Evolutionary conservation across 2,797 vertebrate species (phyloP).

Genomic region (Bradypodion pumilum): DNA sequence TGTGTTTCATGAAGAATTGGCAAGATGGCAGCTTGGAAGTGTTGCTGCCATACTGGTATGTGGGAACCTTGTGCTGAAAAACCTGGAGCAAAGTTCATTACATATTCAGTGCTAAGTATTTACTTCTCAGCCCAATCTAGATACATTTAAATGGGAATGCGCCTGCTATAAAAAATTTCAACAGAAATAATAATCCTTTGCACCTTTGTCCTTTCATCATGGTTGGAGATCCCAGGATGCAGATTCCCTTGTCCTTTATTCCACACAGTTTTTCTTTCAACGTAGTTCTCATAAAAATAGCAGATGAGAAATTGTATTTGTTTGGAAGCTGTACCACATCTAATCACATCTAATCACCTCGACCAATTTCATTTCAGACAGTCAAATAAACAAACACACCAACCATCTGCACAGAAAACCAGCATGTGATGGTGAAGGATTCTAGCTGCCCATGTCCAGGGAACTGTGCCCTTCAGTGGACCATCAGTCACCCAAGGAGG

Average conservation of each 20-base stretch:
- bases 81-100: background rate
- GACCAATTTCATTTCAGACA: too few relatives aligned
- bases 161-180: too few relatives aligned
- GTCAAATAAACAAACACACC: background rate
- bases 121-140: background rate
- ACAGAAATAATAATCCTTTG: background rate
- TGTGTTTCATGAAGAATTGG: background rate
- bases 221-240: too few relatives aligned
- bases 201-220: background rate
- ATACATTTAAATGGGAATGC: background rate
- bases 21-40: background rate
- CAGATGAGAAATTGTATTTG: background rate
- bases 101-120: background rate
- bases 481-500: background rate
- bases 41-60: background rate
- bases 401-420: background rate
- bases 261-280: too few relatives aligned
- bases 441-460: background rate
- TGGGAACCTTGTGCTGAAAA: background rate
- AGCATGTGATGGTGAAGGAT: background rate
- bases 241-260: too few relatives aligned
- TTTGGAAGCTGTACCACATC: background rate
- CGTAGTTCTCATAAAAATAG: background rate
- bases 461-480: background rate
- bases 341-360: too few relatives aligned